A percentile compares a stretch with the other conserved stretches of the same genome.
phyloP scores from a whole-genome alignment of 2,113 vertebrate species.

The Chaetops frenatus region DNA sequence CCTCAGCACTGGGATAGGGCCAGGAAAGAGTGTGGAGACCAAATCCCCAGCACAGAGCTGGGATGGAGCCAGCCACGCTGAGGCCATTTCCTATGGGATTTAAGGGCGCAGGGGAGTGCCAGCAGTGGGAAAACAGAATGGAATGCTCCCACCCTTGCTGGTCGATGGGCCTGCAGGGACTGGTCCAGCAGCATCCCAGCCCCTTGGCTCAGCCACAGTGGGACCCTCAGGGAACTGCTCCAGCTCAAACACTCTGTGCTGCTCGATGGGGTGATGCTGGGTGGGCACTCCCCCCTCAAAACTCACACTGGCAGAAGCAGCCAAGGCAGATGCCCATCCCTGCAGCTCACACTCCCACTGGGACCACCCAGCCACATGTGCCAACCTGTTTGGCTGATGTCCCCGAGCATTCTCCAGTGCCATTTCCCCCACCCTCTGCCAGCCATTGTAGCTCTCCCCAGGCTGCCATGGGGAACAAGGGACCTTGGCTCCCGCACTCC shows the following conservation, averaged over 20 bases:
- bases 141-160: background rate
- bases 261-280: accelerated
- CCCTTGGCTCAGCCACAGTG: accelerated
- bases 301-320: background rate
- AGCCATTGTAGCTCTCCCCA: background rate
- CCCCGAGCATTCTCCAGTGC: background rate
- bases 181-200: background rate
- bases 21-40: background rate
- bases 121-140: background rate
- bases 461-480: background rate
- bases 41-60: background rate
- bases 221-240: background rate
- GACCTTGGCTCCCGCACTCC: background rate
- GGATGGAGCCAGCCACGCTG: background rate
- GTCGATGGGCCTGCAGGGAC: background rate
- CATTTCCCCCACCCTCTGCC: background rate
- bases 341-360: background rate
- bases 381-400: background rate
- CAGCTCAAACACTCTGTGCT: background rate
- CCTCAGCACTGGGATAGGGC: background rate
- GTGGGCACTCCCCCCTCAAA: background rate
- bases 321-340: accelerated
- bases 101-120: background rate
- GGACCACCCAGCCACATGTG: background rate
- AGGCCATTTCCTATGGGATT: background rate